phyloP scores from a whole-genome alignment of 35 echinoderm and acorn worm genomes.

The Holothuria glaberrima region DNA sequence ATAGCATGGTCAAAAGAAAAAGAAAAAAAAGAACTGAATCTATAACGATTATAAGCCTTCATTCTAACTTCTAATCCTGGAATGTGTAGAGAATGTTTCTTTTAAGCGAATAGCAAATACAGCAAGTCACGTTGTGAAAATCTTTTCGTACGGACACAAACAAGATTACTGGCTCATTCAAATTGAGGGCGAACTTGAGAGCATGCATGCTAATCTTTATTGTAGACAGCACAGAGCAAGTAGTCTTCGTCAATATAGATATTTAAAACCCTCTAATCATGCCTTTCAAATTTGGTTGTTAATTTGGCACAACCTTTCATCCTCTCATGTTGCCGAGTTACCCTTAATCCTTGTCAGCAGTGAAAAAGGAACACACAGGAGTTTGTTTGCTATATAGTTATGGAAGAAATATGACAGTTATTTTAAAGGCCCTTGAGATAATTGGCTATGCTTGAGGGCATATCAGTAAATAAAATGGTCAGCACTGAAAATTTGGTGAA shows the following conservation, averaged over 20 bases:
- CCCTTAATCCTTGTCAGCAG: background rate
- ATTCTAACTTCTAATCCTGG: no score
- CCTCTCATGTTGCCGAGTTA: background rate
- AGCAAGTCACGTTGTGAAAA: no score
- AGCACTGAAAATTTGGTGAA: constrained; percentile 8
- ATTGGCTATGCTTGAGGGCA: background rate
- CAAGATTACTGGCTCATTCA: no score
- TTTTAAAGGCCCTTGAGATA: constrained; percentile 45
- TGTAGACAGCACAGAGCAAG: background rate
- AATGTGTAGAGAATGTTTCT: no score
- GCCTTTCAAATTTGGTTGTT: background rate
- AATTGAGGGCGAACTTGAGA: no score
- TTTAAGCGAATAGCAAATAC: no score
- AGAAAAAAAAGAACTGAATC: no score
- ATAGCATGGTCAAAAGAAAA: no score
- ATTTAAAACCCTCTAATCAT: background rate
- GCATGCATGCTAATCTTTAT: no score
- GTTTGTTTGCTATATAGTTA: background rate
- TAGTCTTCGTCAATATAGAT: background rate
- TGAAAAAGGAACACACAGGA: background rate
- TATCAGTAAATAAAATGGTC: no score
- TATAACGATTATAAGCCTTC: no score
- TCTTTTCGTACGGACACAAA: no score
- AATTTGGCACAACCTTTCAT: background rate
- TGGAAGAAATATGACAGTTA: constrained; percentile 28